Conservation (phyloP, 1,140 invertebrate species). For the Bombus sibiricus region DNA sequence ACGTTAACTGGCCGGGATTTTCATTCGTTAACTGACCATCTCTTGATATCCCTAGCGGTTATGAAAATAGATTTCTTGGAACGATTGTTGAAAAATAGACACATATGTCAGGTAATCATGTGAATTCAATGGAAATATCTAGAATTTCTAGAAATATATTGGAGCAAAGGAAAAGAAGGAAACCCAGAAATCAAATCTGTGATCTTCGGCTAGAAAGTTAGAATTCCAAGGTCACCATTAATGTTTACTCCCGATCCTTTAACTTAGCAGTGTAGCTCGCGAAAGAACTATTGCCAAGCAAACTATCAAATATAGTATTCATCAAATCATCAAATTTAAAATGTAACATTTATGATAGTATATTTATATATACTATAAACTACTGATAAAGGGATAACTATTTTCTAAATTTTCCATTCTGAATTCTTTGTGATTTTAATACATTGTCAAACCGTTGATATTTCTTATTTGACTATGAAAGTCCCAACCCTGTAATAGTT, state of each 20-base stretch:
- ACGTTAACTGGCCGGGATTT: background rate
- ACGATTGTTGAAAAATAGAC: background rate
- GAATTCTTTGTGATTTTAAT: too few species aligned
- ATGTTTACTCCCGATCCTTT: background rate
- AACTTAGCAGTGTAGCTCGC: background rate
- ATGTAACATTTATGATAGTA: too few species aligned
- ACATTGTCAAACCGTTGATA: too few species aligned
- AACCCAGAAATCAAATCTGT: background rate
- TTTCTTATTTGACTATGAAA: too few species aligned
- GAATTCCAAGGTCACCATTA: background rate
- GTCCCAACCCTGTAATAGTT: too few species aligned
- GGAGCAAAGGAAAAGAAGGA: background rate
- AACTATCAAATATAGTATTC: too few species aligned
- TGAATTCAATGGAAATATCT: too few species aligned
- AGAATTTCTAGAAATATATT: background rate
- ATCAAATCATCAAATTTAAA: too few species aligned
- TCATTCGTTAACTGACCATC: background rate
- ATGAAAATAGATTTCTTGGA: background rate
- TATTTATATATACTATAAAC: too few species aligned
- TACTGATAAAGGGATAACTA: too few species aligned
- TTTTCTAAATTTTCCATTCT: too few species aligned
- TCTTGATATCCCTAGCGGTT: background rate
- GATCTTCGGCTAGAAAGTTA: background rate
- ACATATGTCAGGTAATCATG: background rate
- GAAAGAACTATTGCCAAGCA: too few species aligned